Base-by-base conservation (phyloP, 2,113 vertebrate genomes). In the Apeltes quadracus region DNA sequence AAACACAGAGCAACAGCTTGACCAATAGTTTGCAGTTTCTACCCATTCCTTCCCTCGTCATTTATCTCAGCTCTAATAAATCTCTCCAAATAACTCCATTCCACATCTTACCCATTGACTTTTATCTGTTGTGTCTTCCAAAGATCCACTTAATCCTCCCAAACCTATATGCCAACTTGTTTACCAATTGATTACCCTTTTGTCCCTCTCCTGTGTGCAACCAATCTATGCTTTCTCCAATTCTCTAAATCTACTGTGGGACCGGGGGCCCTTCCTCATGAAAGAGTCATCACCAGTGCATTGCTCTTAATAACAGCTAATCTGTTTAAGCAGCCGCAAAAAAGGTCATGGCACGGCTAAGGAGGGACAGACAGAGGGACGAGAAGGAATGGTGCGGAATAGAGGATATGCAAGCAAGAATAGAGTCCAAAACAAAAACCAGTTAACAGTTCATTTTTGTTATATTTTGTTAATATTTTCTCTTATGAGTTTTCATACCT, bases 231-330 rank as follows among this genome's bases (percentile, higher is more conserved):
- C 36, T 53, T 59, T 66, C 63, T 72, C 55, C 70, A 64, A 69
- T 78, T 72, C 81, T 53, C 72, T 38, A n/a, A n/a, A n/a, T 71
- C 41, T 62, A 76, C 79, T 67, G 14, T 3, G 51, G 66, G 78
- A 84, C 75, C n/a, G n/a, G 4, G 34, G 70, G 75, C 68, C 81
- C 67, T 81, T 90, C 85, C 90, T 90, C 90, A 90, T 89, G 86
- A 91, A 92, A 90, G 84, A 92, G 90, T 90, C 90, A 91, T 91
- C 87, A 90, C 88, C 46, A n/a, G 81, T 84, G 79, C 84, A 84
- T 76, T 74, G 89, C 86, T 90, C 87, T 89, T 93, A 92, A 92
- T 93, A 92, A 91, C 81, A 92, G 89, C 76, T 93, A 93, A 92
- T 93, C 90, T 92, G 84, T 91, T 92, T 92, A 93, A 91, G 91